Percentiles rank a stretch among this genome's conserved stretches.
phyloP scores from a whole-genome alignment of 2,113 vertebrate species.

The Symphodus melops region DNA sequence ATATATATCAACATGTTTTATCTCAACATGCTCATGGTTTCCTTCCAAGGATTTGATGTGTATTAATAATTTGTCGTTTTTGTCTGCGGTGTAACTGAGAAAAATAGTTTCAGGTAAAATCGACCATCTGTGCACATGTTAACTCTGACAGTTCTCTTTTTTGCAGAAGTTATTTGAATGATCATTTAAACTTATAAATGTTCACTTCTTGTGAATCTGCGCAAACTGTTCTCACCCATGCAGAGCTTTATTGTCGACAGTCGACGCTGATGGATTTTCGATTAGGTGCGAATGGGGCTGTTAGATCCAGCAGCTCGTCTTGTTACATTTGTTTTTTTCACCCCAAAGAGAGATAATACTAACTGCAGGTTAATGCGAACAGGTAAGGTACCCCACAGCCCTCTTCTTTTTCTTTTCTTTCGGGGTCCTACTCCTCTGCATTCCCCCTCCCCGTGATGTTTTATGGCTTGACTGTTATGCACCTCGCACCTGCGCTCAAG shows the following conservation, averaged over 20 bases:
- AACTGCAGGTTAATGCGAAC: constrained; percentile 63
- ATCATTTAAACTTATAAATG: not conserved
- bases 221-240: not conserved
- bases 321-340: constrained; percentile 5
- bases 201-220: not conserved
- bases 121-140: too few species aligned
- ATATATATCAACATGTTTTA: not conserved
- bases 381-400: constrained; percentile 43
- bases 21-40: not conserved
- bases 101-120: too few species aligned
- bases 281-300: constrained; percentile 31
- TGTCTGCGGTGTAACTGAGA: not conserved
- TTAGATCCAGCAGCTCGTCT: constrained; percentile 25
- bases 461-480: constrained; percentile 68
- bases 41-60: not conserved
- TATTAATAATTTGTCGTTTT: not conserved
- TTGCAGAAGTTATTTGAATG: not conserved
- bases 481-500: constrained; percentile 76
- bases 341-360: not conserved
- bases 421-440: too few species aligned
- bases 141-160: not conserved
- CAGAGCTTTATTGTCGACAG: not conserved
- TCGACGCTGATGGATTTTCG: not conserved
- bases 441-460: constrained; percentile 18
- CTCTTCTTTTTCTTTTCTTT: too few species aligned